These are phyloP conservation scores for Amitus sp. DNA, from an alignment of 2,888 invertebrate species.

Conservation along the genomic window DNA sequence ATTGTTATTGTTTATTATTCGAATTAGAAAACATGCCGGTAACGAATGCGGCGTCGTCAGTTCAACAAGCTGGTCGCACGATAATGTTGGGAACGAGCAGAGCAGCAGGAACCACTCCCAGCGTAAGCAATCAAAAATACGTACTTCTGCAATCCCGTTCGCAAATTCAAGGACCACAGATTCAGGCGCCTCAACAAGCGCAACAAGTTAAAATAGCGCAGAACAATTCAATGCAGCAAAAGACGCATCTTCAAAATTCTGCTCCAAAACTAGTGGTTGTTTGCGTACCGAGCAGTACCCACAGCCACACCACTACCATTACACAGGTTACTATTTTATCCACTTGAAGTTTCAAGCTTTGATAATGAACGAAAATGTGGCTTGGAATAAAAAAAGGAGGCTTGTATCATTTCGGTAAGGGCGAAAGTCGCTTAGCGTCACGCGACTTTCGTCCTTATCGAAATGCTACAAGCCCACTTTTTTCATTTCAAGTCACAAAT, in stretches of 20 bases:
- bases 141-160: slow-evolving; percentile 61
- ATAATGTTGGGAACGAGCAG: slow-evolving; percentile 68
- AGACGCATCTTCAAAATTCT: slow-evolving; percentile 56
- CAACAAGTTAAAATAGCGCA: slow-evolving; percentile 47
- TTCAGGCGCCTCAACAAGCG: slow-evolving; percentile 38
- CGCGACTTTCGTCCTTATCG: too few relatives aligned
- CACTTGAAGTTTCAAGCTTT: too few relatives aligned
- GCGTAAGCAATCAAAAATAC: slow-evolving; percentile 55
- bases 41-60: slow-evolving; percentile 46
- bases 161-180: slow-evolving; percentile 55
- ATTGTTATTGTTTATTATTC: too few relatives aligned
- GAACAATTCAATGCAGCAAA: slow-evolving; percentile 47
- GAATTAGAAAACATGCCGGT: slow-evolving; percentile 52
- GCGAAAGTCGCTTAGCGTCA: too few relatives aligned
- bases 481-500: too few relatives aligned
- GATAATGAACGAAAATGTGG: too few relatives aligned
- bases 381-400: too few relatives aligned
- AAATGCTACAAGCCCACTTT: too few relatives aligned
- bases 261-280: slow-evolving; percentile 69
- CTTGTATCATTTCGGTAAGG: too few relatives aligned
- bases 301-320: slow-evolving; percentile 53
- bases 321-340: slow-evolving; percentile 53
- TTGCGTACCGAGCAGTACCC: slow-evolving; percentile 62
- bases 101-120: slow-evolving; percentile 50
- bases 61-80: slow-evolving; percentile 62